A percentile compares a stretch with the other conserved stretches of the same genome.
These are phyloP conservation scores for Stegodyphus dumicola DNA, from an alignment of 1,140 invertebrate genomes.

Conservation along the genomic window DNA sequence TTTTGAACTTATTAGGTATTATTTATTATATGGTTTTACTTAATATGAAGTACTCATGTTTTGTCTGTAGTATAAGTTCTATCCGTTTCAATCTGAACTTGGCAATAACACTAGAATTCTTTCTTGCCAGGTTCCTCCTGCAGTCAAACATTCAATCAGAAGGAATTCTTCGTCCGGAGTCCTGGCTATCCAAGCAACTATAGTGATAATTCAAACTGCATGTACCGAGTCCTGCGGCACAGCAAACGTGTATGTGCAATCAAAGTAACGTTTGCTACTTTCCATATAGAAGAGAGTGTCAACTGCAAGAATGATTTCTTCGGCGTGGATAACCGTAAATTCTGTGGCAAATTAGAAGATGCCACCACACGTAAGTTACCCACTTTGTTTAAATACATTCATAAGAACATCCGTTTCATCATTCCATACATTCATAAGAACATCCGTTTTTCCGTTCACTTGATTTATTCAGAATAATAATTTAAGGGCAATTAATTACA, in stretches of 20 bases:
- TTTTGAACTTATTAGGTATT: too few relatives aligned
- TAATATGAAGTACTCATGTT: too few relatives aligned
- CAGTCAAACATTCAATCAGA: conserved; percentile 46
- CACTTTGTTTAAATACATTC: too few relatives aligned
- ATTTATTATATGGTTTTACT: too few relatives aligned
- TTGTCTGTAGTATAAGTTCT: too few relatives aligned
- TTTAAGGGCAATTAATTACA: too few relatives aligned
- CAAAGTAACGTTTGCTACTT: conserved; percentile 63
- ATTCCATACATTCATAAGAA: too few relatives aligned
- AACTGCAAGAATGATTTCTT: conserved; percentile 64
- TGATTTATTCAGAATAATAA: too few relatives aligned
- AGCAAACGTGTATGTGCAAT: conserved; percentile 59
- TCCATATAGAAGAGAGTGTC: conserved; percentile 62
- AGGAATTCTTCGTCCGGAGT: conserved; percentile 57
- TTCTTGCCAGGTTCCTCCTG: conserved; percentile 19
- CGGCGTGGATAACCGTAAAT: conserved; percentile 55
- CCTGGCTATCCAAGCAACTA: conserved; percentile 59
- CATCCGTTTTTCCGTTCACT: too few relatives aligned
- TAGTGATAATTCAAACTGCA: conserved; percentile 56
- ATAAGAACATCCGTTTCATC: too few relatives aligned
- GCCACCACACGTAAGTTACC: conserved; percentile 38
- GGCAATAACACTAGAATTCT: conserved; percentile 1
- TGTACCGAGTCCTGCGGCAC: conserved; percentile 33
- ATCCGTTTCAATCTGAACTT: too few relatives aligned
- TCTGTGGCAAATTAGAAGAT: conserved; percentile 62